phyloP scores from a whole-genome alignment of 2,113 vertebrate species.

The Origma solitaria region DNA sequence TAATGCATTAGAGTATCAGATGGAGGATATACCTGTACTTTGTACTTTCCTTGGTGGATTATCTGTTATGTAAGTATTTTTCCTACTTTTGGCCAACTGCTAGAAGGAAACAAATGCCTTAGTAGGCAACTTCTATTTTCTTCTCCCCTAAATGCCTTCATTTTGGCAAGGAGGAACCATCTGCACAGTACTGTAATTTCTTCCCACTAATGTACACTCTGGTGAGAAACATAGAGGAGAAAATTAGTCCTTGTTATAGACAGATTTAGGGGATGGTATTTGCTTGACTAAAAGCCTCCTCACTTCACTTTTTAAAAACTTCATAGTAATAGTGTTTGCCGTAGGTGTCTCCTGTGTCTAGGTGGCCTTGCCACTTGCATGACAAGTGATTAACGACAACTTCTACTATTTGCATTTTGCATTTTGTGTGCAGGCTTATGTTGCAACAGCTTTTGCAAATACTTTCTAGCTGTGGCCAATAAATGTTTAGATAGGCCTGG shows the following conservation, averaged over 20 bases:
- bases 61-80: not conserved
- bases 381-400: not conserved
- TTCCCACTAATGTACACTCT: slow-evolving; percentile 16
- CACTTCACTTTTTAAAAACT: not conserved
- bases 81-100: not conserved
- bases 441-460: not conserved
- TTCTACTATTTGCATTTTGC: not conserved
- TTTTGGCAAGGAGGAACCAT: slow-evolving; percentile 37
- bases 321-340: not conserved
- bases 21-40: not conserved
- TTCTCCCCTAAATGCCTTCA: not conserved
- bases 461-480: not conserved
- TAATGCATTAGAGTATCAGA: not conserved
- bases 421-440: not conserved
- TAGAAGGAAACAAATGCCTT: slow-evolving; percentile 34
- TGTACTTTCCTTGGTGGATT: not conserved
- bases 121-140: slow-evolving; percentile 46
- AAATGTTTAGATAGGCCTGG: not conserved
- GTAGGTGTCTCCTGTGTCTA: not conserved
- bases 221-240: not conserved
- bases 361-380: not conserved
- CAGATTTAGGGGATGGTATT: slow-evolving; percentile 11
- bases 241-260: not conserved
- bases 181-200: slow-evolving; percentile 32
- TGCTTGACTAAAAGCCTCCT: not conserved